Conservation (phyloP, 2,888 invertebrate genomes). For the Dryobotodes eremita region DNA sequence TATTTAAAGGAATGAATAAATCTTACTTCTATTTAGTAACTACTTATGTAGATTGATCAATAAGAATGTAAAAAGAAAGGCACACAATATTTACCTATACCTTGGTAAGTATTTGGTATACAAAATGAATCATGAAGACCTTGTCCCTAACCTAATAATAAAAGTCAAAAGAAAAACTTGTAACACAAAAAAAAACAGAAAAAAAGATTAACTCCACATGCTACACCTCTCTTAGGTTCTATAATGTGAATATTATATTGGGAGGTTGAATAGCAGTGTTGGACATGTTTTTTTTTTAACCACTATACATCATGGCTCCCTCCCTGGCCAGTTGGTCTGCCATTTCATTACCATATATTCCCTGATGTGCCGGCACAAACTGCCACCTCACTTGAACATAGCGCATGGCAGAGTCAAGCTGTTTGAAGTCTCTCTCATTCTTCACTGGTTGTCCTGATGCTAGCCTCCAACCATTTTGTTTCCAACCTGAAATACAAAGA, state of each 20-base stretch:
- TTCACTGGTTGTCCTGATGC: slow-evolving; percentile 94
- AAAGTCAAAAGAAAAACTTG: slow-evolving; percentile 9
- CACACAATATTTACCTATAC: not conserved
- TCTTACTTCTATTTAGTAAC: slow-evolving; percentile 22
- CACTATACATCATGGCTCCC: slow-evolving; percentile 91
- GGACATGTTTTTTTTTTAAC: not conserved
- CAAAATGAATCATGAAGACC: slow-evolving; percentile 1
- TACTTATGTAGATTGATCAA: slow-evolving; percentile 11
- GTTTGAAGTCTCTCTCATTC: slow-evolving; percentile 96
- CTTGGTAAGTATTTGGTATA: not conserved
- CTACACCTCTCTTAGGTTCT: not conserved
- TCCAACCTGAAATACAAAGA: slow-evolving; percentile 92
- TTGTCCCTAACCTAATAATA: slow-evolving; percentile 14
- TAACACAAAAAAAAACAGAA: slow-evolving; percentile 2
- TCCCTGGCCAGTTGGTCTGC: slow-evolving; percentile 96
- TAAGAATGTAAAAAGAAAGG: slow-evolving; percentile 20
- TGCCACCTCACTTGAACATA: slow-evolving; percentile 94
- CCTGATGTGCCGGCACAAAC: slow-evolving; percentile 95
- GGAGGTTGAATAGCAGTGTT: not conserved
- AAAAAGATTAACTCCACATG: not conserved
- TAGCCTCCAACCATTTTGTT: slow-evolving; percentile 96
- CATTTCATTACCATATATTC: slow-evolving; percentile 96
- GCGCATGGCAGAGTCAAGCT: slow-evolving; percentile 92
- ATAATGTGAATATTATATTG: not conserved
- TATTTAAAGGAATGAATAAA: not conserved